phyloP scores from a whole-genome alignment of 2,888 invertebrate genomes.

The Nebria brevicollis region DNA sequence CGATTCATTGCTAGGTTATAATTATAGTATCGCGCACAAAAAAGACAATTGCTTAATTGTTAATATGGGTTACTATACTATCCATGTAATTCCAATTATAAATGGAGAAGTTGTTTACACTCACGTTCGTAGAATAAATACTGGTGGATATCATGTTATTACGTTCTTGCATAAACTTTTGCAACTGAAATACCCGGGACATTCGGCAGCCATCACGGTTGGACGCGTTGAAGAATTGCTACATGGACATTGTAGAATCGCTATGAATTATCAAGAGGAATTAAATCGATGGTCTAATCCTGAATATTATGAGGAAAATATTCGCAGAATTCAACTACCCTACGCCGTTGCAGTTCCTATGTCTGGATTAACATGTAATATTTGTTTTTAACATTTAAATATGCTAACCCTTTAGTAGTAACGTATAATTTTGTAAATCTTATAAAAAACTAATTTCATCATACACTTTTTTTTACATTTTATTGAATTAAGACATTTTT shows the following conservation, averaged over 20 bases:
- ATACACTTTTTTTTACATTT: no score
- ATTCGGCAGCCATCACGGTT: constrained; percentile 86
- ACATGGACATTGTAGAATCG: constrained; percentile 81
- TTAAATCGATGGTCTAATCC: constrained; percentile 82
- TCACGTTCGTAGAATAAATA: constrained; percentile 83
- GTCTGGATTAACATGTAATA: constrained; percentile 71
- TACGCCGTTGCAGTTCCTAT: constrained; percentile 74
- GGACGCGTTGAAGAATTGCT: constrained; percentile 89
- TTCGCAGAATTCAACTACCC: constrained; percentile 87
- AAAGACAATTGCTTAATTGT: constrained; percentile 78
- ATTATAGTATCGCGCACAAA: constrained; percentile 68
- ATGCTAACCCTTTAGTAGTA: background rate
- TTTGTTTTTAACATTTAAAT: background rate
- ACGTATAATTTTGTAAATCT: no score
- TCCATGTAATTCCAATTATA: constrained; percentile 87
- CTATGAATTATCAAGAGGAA: constrained; percentile 82
- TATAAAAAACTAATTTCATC: no score
- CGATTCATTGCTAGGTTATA: constrained; percentile 80
- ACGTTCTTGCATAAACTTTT: constrained; percentile 86
- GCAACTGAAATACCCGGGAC: constrained; percentile 93
- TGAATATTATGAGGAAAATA: constrained; percentile 84
- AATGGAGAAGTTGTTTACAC: constrained; percentile 74
- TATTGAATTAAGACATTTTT: no score
- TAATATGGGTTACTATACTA: constrained; percentile 88
- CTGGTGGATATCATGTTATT: constrained; percentile 88